Evolutionary conservation across 2,888 invertebrate genomes (phyloP), one percentile per base, ranked within the genome.

Genomic region (Yponomeuta plumbellus): DNA sequence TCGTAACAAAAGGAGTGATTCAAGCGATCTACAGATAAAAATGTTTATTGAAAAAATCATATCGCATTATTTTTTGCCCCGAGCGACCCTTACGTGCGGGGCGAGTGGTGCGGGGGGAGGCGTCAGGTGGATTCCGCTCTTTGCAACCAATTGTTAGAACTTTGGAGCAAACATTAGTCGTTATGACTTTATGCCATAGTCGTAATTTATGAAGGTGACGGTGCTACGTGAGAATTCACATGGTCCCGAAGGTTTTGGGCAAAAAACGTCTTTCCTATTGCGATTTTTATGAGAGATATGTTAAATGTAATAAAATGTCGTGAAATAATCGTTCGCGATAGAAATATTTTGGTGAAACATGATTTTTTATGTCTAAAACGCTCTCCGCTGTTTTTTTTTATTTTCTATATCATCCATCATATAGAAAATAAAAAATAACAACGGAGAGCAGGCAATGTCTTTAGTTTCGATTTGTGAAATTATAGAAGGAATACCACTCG

Each of bases 1-100:
- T 71, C 72, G 73, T 75, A 81, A 81, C 83, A 83, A 84, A 81
- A 81, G 82, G 78, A 77, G 83, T 83, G 84, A 87, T 86, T 79
- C 34, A 34, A 8, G 34, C 34, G 34, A 34, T 34, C 34, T 34
- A 6, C 34, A 34, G 34, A 34, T 34, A 34, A 34, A 34, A 34
- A 34, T 34, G 34, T 34, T 34, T 34, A 34, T 34, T 77, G 73
- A 84, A 85, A 84, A 83, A 78, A 80, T 83, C 86, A 87, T 88
- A 86, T 85, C 82, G 84, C 84, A 84, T 84, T 78, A 83, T 85
- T 86, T 87, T 85, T 84, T 79, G 74, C 74, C 66, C 67, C 67
- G 69, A 65, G 68, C 70, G 69, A 70, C 68, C 70, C 69, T 70
- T 67, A 72, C 71, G 72, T 66, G 70, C 68, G 71, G 68, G 65